A percentile compares a stretch with the other conserved stretches of the same genome.
Evolutionary conservation across 2,888 invertebrate species (phyloP).

Genomic region (Athalia circularis): DNA sequence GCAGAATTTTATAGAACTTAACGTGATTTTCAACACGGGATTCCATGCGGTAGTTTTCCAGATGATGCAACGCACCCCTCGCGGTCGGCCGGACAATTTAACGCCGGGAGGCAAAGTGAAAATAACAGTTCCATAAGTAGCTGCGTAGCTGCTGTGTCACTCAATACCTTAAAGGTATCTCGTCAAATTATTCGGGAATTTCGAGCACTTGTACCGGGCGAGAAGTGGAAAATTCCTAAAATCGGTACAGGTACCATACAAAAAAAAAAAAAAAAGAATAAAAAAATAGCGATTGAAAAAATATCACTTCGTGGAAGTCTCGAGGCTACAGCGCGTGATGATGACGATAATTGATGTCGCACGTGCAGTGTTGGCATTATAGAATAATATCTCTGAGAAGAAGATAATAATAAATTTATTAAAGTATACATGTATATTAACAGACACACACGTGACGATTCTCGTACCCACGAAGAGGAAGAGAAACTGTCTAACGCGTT

Average conservation of each 20-base stretch:
- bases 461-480: conserved; percentile 3
- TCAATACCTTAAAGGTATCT: not conserved
- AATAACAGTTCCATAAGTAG: conserved; percentile 5
- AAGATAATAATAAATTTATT: not conserved
- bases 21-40: conserved; percentile 10
- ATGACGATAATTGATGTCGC: no score
- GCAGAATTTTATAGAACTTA: not conserved
- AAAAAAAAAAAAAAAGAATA: no score
- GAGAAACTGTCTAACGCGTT: conserved; percentile 31
- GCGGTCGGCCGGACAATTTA: not conserved
- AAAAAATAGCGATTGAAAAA: no score
- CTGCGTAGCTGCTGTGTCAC: not conserved
- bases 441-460: not conserved
- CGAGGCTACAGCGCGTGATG: no score
- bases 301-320: no score
- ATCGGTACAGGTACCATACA: no score
- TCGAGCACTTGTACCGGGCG: not conserved
- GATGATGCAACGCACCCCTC: conserved; percentile 9
- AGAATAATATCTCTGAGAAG: no score
- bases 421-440: not conserved
- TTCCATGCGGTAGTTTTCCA: conserved; percentile 23
- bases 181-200: not conserved
- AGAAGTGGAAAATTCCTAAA: no score
- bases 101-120: conserved; percentile 33
- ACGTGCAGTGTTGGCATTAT: no score